Percentiles rank a stretch among this genome's conserved stretches.
phyloP scores from a whole-genome alignment of 2,888 invertebrate genomes.

The Agrotis clavis region DNA sequence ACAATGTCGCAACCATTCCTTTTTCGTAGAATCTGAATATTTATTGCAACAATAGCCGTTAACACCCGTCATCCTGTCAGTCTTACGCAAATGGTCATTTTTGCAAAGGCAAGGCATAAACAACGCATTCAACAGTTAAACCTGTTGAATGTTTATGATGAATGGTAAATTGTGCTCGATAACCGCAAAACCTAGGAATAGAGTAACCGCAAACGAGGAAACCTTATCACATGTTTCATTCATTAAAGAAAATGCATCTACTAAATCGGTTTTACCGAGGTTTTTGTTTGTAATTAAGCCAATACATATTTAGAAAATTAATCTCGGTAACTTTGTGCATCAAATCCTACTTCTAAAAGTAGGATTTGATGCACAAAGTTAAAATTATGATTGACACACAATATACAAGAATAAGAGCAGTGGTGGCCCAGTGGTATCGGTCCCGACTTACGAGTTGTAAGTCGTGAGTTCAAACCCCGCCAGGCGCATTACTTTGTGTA shows the following conservation, averaged over 20 bases:
- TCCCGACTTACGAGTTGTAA: too few species aligned
- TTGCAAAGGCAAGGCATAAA: too few species aligned
- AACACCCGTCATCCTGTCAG: slow-evolving; percentile 8
- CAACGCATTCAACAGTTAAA: too few species aligned
- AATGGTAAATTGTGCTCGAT: slow-evolving; percentile 30
- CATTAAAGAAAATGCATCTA: slow-evolving; percentile 25
- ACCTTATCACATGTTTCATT: slow-evolving; percentile 46
- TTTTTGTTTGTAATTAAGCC: background rate
- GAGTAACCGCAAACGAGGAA: slow-evolving; percentile 49
- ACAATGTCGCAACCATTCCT: slow-evolving; percentile 23
- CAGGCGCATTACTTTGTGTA: too few species aligned
- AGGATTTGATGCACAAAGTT: background rate
- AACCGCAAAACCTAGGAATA: slow-evolving; percentile 50
- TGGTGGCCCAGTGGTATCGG: too few species aligned
- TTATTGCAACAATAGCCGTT: slow-evolving; percentile 28
- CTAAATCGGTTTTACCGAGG: slow-evolving; percentile 28
- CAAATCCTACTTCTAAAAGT: too few species aligned
- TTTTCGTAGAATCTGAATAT: slow-evolving; percentile 38
- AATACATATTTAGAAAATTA: background rate
- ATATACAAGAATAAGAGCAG: too few species aligned
- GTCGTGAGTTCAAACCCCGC: too few species aligned
- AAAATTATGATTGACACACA: background rate
- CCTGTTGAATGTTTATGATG: slow-evolving; percentile 1
- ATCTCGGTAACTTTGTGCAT: background rate
- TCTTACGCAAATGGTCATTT: slow-evolving; percentile 12